These are phyloP conservation scores for Buphagus erythrorhynchus DNA, from an alignment of 2,797 vertebrate species.

Conservation along the genomic window DNA sequence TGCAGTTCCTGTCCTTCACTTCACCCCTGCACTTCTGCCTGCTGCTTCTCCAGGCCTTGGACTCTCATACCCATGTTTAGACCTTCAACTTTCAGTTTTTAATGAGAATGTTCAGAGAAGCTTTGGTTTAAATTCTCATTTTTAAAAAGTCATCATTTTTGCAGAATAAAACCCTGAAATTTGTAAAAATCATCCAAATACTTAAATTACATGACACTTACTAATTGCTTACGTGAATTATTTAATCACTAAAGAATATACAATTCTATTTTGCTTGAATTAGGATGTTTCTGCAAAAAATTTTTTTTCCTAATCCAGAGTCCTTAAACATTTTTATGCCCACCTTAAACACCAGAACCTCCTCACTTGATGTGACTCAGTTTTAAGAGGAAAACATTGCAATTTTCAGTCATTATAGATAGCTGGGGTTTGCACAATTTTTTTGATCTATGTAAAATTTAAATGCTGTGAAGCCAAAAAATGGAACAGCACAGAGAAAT, in stretches of 20 bases:
- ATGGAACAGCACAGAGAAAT: neutral
- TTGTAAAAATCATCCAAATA: neutral
- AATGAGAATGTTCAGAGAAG: neutral
- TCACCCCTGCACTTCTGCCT: neutral
- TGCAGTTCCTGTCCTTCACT: neutral
- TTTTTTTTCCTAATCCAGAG: neutral
- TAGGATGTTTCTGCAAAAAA: neutral
- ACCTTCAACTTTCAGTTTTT: neutral
- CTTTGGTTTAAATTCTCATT: neutral
- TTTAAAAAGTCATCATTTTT: neutral
- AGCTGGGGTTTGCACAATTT: too few relatives aligned
- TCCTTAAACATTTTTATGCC: neutral
- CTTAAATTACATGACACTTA: neutral
- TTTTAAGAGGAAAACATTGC: neutral
- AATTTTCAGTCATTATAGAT: neutral
- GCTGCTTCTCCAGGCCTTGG: neutral
- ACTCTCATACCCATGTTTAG: neutral
- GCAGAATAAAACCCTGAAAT: neutral
- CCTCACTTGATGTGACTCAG: rapidly evolving
- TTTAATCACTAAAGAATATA: neutral
- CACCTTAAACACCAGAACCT: neutral
- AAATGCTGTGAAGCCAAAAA: neutral
- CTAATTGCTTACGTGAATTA: neutral
- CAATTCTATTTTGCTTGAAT: neutral
- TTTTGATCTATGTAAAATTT: neutral